Conservation (phyloP, 2,888 invertebrate species). For the Steromphala cineraria region DNA sequence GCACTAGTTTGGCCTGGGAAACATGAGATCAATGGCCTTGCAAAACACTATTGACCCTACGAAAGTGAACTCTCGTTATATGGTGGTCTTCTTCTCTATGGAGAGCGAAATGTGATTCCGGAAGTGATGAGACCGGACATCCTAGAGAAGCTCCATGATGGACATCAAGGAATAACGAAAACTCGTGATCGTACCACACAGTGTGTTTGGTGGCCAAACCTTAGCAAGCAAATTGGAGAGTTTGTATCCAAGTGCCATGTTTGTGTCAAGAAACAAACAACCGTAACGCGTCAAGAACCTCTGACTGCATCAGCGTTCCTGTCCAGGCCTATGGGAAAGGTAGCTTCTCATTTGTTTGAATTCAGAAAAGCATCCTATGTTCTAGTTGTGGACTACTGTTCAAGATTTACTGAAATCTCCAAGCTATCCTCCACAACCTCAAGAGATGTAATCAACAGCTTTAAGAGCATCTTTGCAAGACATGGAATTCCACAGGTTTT, state of each 20-base stretch:
- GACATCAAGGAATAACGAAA: neutral
- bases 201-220: neutral
- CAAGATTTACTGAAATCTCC: neutral
- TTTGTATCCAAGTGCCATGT: neutral
- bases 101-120: too few species aligned
- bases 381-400: neutral
- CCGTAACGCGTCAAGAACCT: neutral
- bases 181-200: neutral
- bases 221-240: neutral
- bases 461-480: neutral
- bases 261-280: neutral
- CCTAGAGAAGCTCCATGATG: too few species aligned
- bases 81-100: too few species aligned
- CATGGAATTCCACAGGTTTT: neutral
- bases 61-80: too few species aligned
- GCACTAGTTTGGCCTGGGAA: too few species aligned
- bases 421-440: neutral
- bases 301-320: neutral
- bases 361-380: neutral
- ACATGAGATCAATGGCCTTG: too few species aligned
- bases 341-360: neutral
- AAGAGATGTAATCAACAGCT: neutral
- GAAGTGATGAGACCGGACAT: too few species aligned
- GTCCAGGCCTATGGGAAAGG: neutral
- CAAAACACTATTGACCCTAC: too few species aligned